Base-by-base conservation (phyloP, 1,140 invertebrate species). In the Orius insidiosus region DNA sequence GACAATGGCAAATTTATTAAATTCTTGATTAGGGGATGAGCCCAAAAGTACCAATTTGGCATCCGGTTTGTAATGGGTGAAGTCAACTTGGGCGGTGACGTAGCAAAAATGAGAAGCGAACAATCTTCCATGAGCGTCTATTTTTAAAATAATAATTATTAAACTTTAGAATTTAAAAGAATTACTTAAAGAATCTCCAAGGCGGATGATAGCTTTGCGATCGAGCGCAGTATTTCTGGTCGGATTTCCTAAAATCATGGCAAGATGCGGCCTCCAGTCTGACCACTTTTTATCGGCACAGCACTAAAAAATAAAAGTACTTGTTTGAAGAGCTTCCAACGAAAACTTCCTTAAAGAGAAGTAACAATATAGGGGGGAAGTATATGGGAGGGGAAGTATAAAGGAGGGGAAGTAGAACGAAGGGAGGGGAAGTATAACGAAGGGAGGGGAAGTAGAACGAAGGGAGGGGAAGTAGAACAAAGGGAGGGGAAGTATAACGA, bases 261-360 rank as follows among this genome's bases (percentile, higher is more conserved):
- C n/a, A 38, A 94, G 68, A 70, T 96, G 90, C n/a, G 88, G 85
- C 45, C 87, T 71, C 93, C 92, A 97, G 61, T 96, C 90, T 48
- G 86, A 88, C 85, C 88, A 94, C 50, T 76, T 78, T 51, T 80
- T 78, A 65, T 92, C 85, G n/a, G 75, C 65, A 48, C 84, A 73
- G 64, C 78, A 75, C 76, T 79, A 56, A 5, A 61, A 58, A 58
- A n/a, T n/a, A n/a, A n/a, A n/a, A n/a, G n/a, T n/a, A n/a, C n/a
- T n/a, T n/a, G n/a, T n/a, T n/a, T n/a, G n/a, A n/a, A n/a, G n/a
- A n/a, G n/a, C n/a, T n/a, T n/a, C n/a, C n/a, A n/a, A n/a, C n/a
- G n/a, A n/a, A n/a, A n/a, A n/a, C n/a, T n/a, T n/a, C n/a, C n/a
- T n/a, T n/a, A n/a, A n/a, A n/a, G n/a, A n/a, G n/a, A n/a, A n/a